Base-by-base conservation (phyloP, 2,113 vertebrate species). In the Mesitornis unicolor region DNA sequence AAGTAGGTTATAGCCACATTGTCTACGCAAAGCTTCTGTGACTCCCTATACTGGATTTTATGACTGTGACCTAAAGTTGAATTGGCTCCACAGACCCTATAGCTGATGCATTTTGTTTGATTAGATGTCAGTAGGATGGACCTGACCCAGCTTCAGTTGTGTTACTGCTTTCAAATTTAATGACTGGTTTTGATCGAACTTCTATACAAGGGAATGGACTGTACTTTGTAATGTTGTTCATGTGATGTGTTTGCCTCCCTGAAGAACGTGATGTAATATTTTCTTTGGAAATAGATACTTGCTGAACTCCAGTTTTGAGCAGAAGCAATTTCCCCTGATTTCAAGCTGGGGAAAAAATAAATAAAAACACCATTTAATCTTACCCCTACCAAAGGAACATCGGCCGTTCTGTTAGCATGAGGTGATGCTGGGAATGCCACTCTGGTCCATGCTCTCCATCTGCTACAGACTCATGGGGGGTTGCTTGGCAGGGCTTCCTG, bases 181-280 rank as follows among this genome's bases (percentile, higher is more conserved):
- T 48, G 38, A 6, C 9, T 17, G 7, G 5, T 10, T 68, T 45
- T 40, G 25, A 31, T 33, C 47, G 33, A 12, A 31, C 6, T 35
- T 29, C 56, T 45, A 6, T 13, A 7, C 0, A 5, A 11, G 25
- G 35, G 57, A 21, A 26, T 4, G 50, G 76, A 5, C 11, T 5
- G 26, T 11, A 5, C 54, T 35, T 40, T 13, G 14, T 50, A 8
- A 13, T 14, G 17, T 33, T 42, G 42, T 54, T 61, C 20, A 5
- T 0, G 0, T 7, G 65, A 16, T 38, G 1, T 1, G 1, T 22
- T 71, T 73, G 45, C 35, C 60, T 78, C 29, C 8, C 47, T 40
- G 65, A 20, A 29, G 53, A 87, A 8, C 24, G 21, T 2, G 33
- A 33, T 4, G 7, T 17, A 25, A 3, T 43, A 13, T 64, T 69